A percentile compares a stretch with the other conserved stretches of the same genome.
Evolutionary conservation across 2,888 invertebrate species (phyloP).

Genomic region (Caenorhabditis sulstoni): DNA sequence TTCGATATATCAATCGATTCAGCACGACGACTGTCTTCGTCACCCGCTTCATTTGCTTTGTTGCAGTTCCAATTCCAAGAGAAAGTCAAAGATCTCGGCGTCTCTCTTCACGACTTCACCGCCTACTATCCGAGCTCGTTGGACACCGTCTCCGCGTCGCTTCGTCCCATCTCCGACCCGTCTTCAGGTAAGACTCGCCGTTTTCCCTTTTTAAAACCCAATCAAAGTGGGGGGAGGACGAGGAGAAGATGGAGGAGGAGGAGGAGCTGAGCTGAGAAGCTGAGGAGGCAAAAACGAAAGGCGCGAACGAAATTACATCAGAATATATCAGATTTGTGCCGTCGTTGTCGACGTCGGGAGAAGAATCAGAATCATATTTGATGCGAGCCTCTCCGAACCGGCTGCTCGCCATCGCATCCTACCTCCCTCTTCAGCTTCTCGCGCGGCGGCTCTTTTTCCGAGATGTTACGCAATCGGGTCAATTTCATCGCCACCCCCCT

Average conservation of each 20-base stretch:
- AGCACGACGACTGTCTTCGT: too few species aligned
- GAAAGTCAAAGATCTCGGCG: constrained; percentile 66
- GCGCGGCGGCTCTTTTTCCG: constrained; percentile 2
- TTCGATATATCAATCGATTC: too few species aligned
- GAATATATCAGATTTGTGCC: constrained; percentile 64
- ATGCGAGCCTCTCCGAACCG: constrained; percentile 6
- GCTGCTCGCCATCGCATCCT: too few species aligned
- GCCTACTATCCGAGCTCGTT: constrained; percentile 66
- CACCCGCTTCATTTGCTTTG: background rate
- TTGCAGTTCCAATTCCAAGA: constrained; percentile 58
- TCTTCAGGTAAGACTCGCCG: constrained; percentile 46
- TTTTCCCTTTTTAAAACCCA: constrained; percentile 19
- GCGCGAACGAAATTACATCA: constrained; percentile 58
- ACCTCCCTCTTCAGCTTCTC: constrained; percentile 1
- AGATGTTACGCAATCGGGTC: too few species aligned
- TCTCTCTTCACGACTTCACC: constrained; percentile 69
- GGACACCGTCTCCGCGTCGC: constrained; percentile 66
- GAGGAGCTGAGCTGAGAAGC: constrained; percentile 24
- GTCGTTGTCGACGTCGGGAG: too few species aligned
- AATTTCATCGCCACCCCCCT: too few species aligned
- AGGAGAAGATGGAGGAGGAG: background rate
- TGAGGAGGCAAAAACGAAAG: constrained; percentile 4
- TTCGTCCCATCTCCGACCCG: constrained; percentile 67
- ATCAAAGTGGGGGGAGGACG: too few species aligned
- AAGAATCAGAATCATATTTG: constrained; percentile 65